Evolutionary conservation across 1,140 invertebrate genomes (phyloP).

Genomic region (Bombus vancouverensis): DNA sequence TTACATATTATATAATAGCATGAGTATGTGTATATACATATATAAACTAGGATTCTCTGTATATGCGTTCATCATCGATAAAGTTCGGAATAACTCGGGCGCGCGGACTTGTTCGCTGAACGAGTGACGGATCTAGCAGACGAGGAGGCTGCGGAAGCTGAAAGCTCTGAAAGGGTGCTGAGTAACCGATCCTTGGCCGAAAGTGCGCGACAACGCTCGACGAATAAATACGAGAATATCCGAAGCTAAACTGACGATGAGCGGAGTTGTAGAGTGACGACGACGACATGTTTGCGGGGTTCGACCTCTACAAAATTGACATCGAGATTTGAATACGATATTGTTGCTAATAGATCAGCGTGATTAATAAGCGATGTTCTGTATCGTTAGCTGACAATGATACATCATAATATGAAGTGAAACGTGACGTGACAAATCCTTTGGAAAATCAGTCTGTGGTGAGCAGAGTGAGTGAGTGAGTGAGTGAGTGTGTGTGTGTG

Average conservation of each 20-base stretch:
- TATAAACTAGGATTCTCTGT: background rate
- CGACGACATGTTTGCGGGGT: constrained; percentile 73
- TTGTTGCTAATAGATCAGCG: background rate
- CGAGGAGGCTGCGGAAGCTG: constrained; percentile 15
- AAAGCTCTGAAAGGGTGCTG: constrained; percentile 55
- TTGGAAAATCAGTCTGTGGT: background rate
- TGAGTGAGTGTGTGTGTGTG: background rate
- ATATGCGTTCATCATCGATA: constrained; percentile 11
- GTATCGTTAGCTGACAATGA: background rate
- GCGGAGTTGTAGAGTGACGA: constrained; percentile 63
- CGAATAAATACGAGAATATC: constrained; percentile 27
- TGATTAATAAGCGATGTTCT: background rate
- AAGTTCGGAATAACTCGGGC: constrained; percentile 16
- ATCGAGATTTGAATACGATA: background rate
- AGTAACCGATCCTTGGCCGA: constrained; percentile 53
- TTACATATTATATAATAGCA: background rate
- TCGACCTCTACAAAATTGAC: constrained; percentile 38
- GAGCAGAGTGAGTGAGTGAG: background rate
- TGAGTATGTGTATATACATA: background rate
- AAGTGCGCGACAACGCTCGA: constrained; percentile 23
- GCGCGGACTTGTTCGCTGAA: background rate
- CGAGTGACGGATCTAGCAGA: constrained; percentile 1
- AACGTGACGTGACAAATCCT: constrained; percentile 15
- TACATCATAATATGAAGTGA: background rate
- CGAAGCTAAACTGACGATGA: constrained; percentile 51